Evolutionary conservation across 2,888 invertebrate genomes (phyloP).

Genomic region (Drosophila birchii): DNA sequence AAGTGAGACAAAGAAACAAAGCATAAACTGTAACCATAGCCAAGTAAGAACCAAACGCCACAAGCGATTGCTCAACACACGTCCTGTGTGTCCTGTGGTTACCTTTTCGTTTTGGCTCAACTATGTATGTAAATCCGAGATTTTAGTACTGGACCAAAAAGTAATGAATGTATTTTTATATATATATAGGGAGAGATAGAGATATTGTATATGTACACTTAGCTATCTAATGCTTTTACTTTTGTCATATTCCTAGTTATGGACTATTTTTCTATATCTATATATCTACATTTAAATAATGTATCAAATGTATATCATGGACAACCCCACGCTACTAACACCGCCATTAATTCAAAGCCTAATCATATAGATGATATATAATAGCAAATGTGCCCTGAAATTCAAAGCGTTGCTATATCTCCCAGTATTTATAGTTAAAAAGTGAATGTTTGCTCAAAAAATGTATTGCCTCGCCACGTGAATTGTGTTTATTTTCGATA

Average conservation of each 20-base stretch:
- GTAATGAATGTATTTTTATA: constrained; percentile 69
- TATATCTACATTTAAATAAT: background rate
- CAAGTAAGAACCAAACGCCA: constrained; percentile 13
- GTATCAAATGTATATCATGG: constrained; percentile 32
- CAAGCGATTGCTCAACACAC: constrained; percentile 18
- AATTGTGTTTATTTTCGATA: background rate
- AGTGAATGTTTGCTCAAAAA: background rate
- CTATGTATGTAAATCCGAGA: constrained; percentile 77
- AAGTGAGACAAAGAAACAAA: constrained; percentile 9
- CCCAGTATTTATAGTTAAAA: background rate
- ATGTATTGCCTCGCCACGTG: background rate
- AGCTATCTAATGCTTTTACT: constrained; percentile 34
- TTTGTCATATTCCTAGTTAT: constrained; percentile 41
- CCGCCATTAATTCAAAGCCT: constrained; percentile 43
- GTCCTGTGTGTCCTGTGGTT: constrained; percentile 4
- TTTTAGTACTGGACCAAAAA: constrained; percentile 80
- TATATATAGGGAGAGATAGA: background rate
- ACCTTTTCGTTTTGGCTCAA: constrained; percentile 40
- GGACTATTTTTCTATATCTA: constrained; percentile 33
- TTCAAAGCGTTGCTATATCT: background rate
- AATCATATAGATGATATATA: constrained; percentile 24
- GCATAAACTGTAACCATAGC: constrained; percentile 26
- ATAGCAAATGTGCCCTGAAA: background rate
- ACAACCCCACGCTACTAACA: constrained; percentile 62
- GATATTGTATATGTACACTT: constrained; percentile 22